phyloP scores from a whole-genome alignment of 2,888 invertebrate species.

The Papilio demoleus region DNA sequence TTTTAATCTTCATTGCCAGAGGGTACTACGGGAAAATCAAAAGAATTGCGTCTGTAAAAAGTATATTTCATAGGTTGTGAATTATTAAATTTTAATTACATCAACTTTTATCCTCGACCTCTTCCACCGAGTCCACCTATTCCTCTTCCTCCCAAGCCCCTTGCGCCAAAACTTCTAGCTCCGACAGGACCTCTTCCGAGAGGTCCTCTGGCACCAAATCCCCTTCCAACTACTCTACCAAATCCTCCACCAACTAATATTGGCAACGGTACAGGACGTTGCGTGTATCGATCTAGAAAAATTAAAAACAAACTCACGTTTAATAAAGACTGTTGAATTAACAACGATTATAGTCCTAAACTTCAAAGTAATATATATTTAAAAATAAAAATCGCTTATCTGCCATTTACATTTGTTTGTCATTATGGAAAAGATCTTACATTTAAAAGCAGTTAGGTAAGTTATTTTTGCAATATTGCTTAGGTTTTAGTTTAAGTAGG shows the following conservation, averaged over 20 bases:
- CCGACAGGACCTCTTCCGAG: conserved; percentile 6
- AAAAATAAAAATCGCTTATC: background rate
- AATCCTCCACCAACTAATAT: conserved; percentile 21
- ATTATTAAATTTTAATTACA: too few species aligned
- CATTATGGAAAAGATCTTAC: background rate
- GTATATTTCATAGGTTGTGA: too few species aligned
- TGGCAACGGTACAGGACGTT: conserved; percentile 19
- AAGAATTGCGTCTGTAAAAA: background rate
- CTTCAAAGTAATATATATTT: background rate
- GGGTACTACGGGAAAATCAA: too few species aligned
- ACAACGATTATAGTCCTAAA: background rate
- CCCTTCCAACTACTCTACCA: conserved; percentile 5
- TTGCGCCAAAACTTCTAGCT: conserved; percentile 20
- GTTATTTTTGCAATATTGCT: background rate
- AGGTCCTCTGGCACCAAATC: conserved; percentile 16
- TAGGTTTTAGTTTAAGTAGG: background rate
- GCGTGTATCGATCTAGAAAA: conserved; percentile 20
- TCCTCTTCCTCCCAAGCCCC: conserved; percentile 35
- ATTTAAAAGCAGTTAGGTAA: background rate
- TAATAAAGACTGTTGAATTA: background rate
- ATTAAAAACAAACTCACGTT: background rate
- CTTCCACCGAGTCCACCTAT: conserved; percentile 33
- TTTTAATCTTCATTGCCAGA: too few species aligned
- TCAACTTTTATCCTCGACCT: conserved; percentile 34
- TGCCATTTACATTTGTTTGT: background rate